Base-by-base conservation (phyloP, 2,113 vertebrate species). In the Monarcha castaneiventris region DNA sequence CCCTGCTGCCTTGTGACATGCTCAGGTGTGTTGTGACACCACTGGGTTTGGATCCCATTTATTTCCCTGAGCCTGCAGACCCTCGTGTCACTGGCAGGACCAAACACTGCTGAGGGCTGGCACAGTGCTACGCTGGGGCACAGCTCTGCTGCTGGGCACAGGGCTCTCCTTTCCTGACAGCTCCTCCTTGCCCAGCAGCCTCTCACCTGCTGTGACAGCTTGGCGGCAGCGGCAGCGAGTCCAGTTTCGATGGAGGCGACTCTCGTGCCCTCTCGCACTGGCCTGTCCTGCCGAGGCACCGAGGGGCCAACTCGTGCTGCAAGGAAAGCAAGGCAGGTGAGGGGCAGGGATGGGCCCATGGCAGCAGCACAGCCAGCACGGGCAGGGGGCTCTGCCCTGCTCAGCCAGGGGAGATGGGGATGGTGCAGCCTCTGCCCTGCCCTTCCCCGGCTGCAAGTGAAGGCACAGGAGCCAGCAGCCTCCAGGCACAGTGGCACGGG, bases 201-300 rank as follows among this genome's bases (percentile, higher is more conserved):
- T 96, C 91, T 96, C 91, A 99, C 99, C 99, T 99, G 99, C 97
- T 99, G 99, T 39, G 99, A 99, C 32, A 99, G 96, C 93, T 99
- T 99, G 14, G 99, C 99, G 1, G 99, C 99, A 0, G 99, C 99
- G 0, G 99, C 99, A 0, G 99, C 99, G 29, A 99, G 97, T 46
- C 99, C 99, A 0, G 99, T 99, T 95, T 99, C 99, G 62, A 99
- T 99, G 93, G 99, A 99, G n/a, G 99, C 99, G 51, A 99, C 99
- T 75, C 99, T 97, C 1, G 99, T 99, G 43, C 99, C 99, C 64
- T 99, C 99, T 41, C 99, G 98, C n/a, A 99, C 98, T 1, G 99
- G 99, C 84, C 99, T 98, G 97, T 99, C 99, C 88, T 99, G 99
- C 52, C 99, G 98, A 21, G 99, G 99, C 95, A 99, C 98, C 0